Evolutionary conservation across 2,113 vertebrate genomes (phyloP).

Genomic region (Hiodon tergisus): DNA sequence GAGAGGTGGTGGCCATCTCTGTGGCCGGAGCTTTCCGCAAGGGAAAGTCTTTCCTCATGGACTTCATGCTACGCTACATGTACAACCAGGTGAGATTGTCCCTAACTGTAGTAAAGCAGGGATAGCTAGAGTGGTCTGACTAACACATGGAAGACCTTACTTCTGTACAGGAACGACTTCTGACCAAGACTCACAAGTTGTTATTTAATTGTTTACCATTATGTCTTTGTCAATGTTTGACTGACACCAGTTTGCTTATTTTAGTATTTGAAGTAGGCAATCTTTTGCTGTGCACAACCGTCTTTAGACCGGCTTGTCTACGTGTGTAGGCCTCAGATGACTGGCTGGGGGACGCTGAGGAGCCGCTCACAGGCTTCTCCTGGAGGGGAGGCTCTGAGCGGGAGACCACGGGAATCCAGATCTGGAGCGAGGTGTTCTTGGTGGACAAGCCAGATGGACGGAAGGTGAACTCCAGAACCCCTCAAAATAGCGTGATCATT

Average conservation of each 20-base stretch:
- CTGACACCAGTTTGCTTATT: no score
- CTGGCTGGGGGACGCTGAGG: conserved; percentile 85
- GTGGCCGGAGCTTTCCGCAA: conserved; percentile 96
- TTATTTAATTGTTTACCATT: no score
- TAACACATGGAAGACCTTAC: neutral
- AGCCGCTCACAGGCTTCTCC: conserved; percentile 92
- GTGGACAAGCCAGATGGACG: conserved; percentile 88
- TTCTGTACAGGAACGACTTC: neutral
- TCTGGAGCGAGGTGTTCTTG: conserved; percentile 95
- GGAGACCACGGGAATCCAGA: conserved; percentile 96
- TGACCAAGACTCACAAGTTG: no score
- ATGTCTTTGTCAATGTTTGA: no score
- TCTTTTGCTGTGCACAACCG: neutral
- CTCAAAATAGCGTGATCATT: neutral
- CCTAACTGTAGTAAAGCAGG: neutral
- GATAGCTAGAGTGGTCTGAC: neutral
- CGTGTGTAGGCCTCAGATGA: conserved; percentile 68
- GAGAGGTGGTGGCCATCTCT: conserved; percentile 90
- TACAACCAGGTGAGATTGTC: conserved; percentile 77
- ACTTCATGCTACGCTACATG: conserved; percentile 99
- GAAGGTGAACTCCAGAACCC: conserved; percentile 62
- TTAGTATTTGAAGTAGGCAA: neutral
- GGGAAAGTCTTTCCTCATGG: conserved; percentile 98
- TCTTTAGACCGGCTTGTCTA: conserved; percentile 3
- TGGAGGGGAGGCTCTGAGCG: conserved; percentile 95